Percentiles rank a stretch among this genome's conserved stretches.
Evolutionary conservation across 2,113 vertebrate genomes (phyloP).

Genomic region (Chionis minor): DNA sequence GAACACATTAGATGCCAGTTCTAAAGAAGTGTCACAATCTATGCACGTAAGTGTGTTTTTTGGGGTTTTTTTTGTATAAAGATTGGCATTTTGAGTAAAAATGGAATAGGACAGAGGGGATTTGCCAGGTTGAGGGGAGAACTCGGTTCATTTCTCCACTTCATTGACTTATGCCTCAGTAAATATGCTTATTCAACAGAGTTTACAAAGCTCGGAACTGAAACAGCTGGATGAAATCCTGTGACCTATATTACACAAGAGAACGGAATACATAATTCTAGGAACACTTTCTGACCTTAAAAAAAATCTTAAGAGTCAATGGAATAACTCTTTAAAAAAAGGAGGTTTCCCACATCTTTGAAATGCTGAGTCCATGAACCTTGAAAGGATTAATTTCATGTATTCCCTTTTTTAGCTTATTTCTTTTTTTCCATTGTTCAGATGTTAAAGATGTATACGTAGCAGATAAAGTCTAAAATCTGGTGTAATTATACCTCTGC

Average conservation of each 20-base stretch:
- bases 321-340: background rate
- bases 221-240: slow-evolving; percentile 31
- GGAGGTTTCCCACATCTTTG: background rate
- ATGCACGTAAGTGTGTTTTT: too few species aligned
- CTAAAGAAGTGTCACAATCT: background rate
- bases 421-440: background rate
- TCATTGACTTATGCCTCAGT: background rate
- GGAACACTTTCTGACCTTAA: slow-evolving; percentile 7
- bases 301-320: background rate
- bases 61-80: background rate
- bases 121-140: background rate
- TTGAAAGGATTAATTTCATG: background rate
- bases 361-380: background rate
- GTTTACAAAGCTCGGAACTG: background rate
- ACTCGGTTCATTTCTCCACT: background rate
- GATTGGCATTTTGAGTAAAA: background rate
- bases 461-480: background rate
- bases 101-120: background rate
- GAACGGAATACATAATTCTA: slow-evolving; percentile 10
- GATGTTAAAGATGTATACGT: background rate
- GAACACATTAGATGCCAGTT: background rate
- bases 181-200: slow-evolving; percentile 54
- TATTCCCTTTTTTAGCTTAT: background rate
- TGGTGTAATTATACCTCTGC: background rate
- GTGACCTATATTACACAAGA: slow-evolving; percentile 2